Evolutionary conservation across 2,113 vertebrate genomes (phyloP), one percentile per base, ranked within the genome.

Genomic region (Phrynocephalus versicolor): DNA sequence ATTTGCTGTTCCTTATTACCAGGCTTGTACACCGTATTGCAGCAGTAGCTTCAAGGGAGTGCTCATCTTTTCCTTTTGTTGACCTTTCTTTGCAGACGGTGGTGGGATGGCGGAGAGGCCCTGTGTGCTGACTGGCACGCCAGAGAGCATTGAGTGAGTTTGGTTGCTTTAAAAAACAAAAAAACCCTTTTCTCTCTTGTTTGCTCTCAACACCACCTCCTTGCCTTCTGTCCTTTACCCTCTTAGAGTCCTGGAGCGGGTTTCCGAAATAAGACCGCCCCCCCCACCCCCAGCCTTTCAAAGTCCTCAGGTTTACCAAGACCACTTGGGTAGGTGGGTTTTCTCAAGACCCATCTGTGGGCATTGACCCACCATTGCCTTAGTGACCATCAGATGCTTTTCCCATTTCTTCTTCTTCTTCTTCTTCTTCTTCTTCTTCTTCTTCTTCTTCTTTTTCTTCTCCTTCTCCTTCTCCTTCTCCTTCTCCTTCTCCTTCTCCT

Each of bases 101-200:
- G 98, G 98, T 92, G 98, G 98, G 88, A 98, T 99, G 98, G 96
- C 98, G 0, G 99, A 99, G 93, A 95, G 99, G 88, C 98, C 98
- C 86, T 99, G 99, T 93, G 98, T 98, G 33, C 96, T 99, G 91
- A 99, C 98, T 2, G 98, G 98, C 82, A 98, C 96, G 30, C 98
- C 98, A 93, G 99, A 99, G 95, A 99, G 96, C 96, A 99, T 99
- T 85, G 98, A 99, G 98, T 99, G 96, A 99, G 98, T 97, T 88
- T 90, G n/a, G n/a, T 45, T 41, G 9, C n/a, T n/a, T n/a, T n/a
- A n/a, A n/a, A n/a, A n/a, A n/a, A n/a, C n/a, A n/a, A n/a, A n/a
- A n/a, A 25, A n/a, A 82, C 16, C 27, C 30, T 37, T 87, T 94
- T 95, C 1, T 57, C 30, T 57, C 27, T 88, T 3, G 41, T 90